Conservation (phyloP, 2,888 invertebrate genomes). For the Drosophila aldrichi region DNA sequence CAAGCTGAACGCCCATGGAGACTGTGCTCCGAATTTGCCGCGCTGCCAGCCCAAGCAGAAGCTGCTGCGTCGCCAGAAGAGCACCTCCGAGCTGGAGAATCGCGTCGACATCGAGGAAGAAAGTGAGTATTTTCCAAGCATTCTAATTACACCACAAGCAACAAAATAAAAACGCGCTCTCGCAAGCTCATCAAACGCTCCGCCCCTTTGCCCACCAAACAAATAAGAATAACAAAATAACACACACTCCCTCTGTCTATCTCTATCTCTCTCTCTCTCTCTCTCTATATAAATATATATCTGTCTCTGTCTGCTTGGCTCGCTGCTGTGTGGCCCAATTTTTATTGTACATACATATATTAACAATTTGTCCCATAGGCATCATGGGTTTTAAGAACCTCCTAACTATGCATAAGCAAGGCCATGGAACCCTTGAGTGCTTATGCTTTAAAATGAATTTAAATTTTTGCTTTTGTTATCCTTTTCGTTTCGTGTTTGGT, state of each 20-base stretch:
- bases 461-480: neutral
- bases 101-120: conserved; percentile 91
- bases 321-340: conserved; percentile 17
- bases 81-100: conserved; percentile 93
- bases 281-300: neutral
- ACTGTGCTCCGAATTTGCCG: conserved; percentile 93
- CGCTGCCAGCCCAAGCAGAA: conserved; percentile 95
- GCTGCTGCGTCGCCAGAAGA: conserved; percentile 94
- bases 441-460: conserved; percentile 30
- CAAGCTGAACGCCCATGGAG: conserved; percentile 95
- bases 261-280: conserved; percentile 3
- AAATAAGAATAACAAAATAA: conserved; percentile 3
- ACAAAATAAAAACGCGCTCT: neutral
- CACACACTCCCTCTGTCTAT: conserved; percentile 11
- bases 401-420: conserved; percentile 6
- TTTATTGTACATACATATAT: conserved; percentile 29
- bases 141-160: conserved; percentile 17
- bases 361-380: conserved; percentile 51
- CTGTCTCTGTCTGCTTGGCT: conserved; percentile 1
- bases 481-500: conserved; percentile 3
- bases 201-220: neutral
- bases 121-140: conserved; percentile 88
- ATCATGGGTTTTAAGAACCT: conserved; percentile 45
- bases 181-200: conserved; percentile 44
- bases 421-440: conserved; percentile 27